Percentiles rank a stretch among this genome's conserved stretches.
Conservation (phyloP, 2,113 vertebrate genomes). For the Erythrocercus mccallii region DNA sequence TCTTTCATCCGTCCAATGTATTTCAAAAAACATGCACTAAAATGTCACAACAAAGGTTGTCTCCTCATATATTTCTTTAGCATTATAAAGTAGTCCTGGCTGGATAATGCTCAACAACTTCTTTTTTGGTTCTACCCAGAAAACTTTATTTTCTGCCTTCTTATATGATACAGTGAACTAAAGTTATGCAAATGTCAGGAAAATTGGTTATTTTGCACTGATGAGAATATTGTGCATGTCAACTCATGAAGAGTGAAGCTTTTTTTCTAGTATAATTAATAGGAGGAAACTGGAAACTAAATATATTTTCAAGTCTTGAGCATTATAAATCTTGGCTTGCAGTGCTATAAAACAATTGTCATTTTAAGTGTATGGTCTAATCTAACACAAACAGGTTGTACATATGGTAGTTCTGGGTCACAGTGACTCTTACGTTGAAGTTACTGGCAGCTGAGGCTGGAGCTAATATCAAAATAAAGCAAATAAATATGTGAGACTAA, state of each 20-base stretch:
- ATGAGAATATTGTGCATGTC: neutral
- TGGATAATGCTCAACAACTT: neutral
- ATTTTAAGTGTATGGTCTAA: neutral
- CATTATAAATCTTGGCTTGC: neutral
- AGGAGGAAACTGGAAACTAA: neutral
- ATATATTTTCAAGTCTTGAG: neutral
- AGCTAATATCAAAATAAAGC: neutral
- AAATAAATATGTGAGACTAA: neutral
- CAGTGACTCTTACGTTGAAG: neutral
- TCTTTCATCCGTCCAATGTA: neutral
- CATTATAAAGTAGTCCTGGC: neutral
- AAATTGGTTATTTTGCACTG: neutral
- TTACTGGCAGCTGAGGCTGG: neutral
- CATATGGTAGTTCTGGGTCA: neutral
- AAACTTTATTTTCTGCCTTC: neutral
- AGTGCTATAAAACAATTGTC: neutral
- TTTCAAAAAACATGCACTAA: neutral
- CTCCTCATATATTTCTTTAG: neutral
- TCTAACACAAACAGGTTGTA: neutral
- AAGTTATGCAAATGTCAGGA: neutral
- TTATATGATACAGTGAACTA: neutral
- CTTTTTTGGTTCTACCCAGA: neutral
- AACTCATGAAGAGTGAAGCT: neutral
- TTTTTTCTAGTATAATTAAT: neutral
- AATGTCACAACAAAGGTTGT: neutral